These are phyloP conservation scores for Girardinus metallicus DNA, from an alignment of 2,797 vertebrate species.

Conservation along the genomic window DNA sequence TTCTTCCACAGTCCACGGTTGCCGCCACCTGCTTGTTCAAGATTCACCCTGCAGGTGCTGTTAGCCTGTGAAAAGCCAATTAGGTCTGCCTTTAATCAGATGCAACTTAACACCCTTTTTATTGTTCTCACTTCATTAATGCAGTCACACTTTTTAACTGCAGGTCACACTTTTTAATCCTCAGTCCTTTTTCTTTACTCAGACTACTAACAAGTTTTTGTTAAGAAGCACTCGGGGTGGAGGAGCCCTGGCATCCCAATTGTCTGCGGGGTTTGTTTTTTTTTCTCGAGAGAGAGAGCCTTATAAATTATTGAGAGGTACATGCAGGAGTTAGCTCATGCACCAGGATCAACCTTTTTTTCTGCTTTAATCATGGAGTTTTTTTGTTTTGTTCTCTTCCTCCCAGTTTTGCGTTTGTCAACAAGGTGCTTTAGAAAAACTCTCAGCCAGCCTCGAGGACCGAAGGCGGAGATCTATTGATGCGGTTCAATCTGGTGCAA, in stretches of 20 bases:
- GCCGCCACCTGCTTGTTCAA: slow-evolving; percentile 40
- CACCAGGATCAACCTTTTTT: slow-evolving; percentile 21
- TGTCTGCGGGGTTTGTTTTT: slow-evolving; percentile 7
- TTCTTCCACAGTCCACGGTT: slow-evolving; percentile 11
- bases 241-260: slow-evolving; percentile 34
- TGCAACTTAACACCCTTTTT: slow-evolving; percentile 45
- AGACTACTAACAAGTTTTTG: slow-evolving; percentile 17
- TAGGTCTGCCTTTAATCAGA: slow-evolving; percentile 52
- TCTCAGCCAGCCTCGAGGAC: not conserved
- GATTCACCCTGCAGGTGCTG: slow-evolving; percentile 32
- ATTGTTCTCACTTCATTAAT: slow-evolving; percentile 58
- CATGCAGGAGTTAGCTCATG: slow-evolving; percentile 6
- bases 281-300: slow-evolving; percentile 10
- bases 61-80: slow-evolving; percentile 35
- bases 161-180: slow-evolving; percentile 18
- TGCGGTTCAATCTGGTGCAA: slow-evolving; percentile 29
- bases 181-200: slow-evolving; percentile 25
- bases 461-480: slow-evolving; percentile 13
- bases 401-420: slow-evolving; percentile 14
- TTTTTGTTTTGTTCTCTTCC: not conserved
- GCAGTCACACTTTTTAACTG: slow-evolving; percentile 58
- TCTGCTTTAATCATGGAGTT: slow-evolving; percentile 28
- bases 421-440: slow-evolving; percentile 13
- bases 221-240: slow-evolving; percentile 11
- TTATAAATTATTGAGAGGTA: slow-evolving; percentile 56